phyloP scores from a whole-genome alignment of 2,888 invertebrate genomes.

The Megalurothrips usitatus region DNA sequence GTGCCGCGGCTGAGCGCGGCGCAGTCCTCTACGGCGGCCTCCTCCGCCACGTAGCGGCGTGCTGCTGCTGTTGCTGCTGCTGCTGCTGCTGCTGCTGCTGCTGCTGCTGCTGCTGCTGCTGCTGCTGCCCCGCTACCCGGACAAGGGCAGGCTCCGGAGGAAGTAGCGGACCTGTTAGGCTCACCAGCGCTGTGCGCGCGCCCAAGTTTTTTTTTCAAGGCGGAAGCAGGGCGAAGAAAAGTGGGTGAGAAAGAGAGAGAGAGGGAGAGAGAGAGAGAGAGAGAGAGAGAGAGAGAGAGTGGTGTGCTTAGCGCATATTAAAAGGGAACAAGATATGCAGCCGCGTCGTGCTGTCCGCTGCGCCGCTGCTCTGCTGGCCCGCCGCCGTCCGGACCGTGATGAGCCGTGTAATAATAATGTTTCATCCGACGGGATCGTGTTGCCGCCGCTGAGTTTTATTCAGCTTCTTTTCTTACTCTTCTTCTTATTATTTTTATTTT shows the following conservation, averaged over 20 bases:
- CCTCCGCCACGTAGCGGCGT: too few relatives aligned
- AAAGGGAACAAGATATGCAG: background rate
- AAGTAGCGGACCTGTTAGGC: background rate
- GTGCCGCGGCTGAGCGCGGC: too few relatives aligned
- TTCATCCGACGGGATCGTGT: background rate
- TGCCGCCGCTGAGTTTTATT: too few relatives aligned
- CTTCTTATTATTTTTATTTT: too few relatives aligned
- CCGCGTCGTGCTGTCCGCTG: background rate
- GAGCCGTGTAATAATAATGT: background rate
- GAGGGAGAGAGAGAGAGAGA: background rate
- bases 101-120: too few relatives aligned
- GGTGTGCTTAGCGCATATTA: background rate
- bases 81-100: too few relatives aligned
- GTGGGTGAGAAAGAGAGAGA: background rate
- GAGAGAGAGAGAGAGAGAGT: background rate
- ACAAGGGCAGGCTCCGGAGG: background rate
- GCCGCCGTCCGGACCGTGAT: background rate
- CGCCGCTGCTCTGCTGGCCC: background rate
- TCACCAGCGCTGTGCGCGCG: background rate
- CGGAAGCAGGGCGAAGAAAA: background rate
- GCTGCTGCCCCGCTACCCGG: too few relatives aligned
- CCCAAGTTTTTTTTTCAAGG: background rate
- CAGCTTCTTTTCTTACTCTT: too few relatives aligned
- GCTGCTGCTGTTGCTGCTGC: too few relatives aligned
- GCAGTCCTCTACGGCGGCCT: too few relatives aligned